phyloP scores from a whole-genome alignment of 2,888 invertebrate genomes.

The Shargacucullia verbasci region DNA sequence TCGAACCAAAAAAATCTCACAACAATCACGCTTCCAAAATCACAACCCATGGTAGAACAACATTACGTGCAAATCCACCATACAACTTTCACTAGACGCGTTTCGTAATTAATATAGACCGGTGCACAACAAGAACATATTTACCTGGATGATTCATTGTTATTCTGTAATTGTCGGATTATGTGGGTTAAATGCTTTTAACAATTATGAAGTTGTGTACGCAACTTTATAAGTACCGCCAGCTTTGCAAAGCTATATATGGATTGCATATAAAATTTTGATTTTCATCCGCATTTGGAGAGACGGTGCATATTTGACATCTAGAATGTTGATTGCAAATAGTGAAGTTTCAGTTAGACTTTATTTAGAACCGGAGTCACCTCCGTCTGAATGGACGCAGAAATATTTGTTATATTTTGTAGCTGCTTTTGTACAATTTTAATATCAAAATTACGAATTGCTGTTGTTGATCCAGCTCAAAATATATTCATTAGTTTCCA shows the following conservation, averaged over 20 bases:
- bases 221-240: constrained; percentile 14
- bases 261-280: neutral
- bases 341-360: no score
- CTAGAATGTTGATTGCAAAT: no score
- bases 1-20: constrained; percentile 6
- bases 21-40: constrained; percentile 2
- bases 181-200: constrained; percentile 45
- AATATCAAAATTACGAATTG: no score
- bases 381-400: no score
- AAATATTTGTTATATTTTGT: no score
- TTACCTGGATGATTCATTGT: constrained; percentile 52
- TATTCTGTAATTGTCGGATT: constrained; percentile 23
- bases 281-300: no score
- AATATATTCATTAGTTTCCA: no score
- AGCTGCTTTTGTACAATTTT: no score
- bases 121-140: constrained; percentile 51
- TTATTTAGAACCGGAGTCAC: no score
- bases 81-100: constrained; percentile 54
- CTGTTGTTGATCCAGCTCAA: no score
- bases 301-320: no score
- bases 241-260: neutral
- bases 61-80: constrained; percentile 42
- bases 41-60: constrained; percentile 32
- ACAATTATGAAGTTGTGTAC: constrained; percentile 32
- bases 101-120: constrained; percentile 58